Percentiles rank a stretch among this genome's conserved stretches.
phyloP scores from a whole-genome alignment of 2,888 invertebrate species.

The Tetranychus piercei region DNA sequence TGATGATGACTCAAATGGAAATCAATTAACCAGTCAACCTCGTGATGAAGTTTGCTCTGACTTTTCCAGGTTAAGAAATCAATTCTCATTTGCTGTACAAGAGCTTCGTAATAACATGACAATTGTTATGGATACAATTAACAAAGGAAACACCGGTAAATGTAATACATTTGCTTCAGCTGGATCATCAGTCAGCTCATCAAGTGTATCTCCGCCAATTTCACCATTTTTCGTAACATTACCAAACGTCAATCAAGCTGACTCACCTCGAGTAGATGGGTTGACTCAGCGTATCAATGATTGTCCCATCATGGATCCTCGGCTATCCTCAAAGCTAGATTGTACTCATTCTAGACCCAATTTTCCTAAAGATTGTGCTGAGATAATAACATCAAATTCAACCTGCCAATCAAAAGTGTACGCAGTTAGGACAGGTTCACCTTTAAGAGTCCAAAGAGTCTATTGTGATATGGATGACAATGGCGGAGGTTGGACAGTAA shows the following conservation, averaged over 20 bases:
- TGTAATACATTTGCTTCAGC: not conserved
- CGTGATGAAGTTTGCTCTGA: not conserved
- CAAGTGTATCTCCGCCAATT: not conserved
- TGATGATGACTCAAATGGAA: not conserved
- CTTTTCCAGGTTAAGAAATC: not conserved
- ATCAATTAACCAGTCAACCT: not conserved
- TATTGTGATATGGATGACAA: conserved; percentile 32
- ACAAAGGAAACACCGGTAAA: not conserved
- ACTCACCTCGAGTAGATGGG: not conserved
- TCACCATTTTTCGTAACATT: not conserved
- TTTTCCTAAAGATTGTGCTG: conserved; percentile 7
- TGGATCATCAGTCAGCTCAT: no score
- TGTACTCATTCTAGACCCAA: not conserved
- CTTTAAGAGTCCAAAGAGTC: conserved; percentile 36
- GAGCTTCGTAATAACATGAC: not conserved
- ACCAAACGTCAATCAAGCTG: not conserved
- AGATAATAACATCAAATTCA: not conserved
- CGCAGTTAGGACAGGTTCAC: not conserved
- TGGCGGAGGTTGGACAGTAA: conserved; percentile 34
- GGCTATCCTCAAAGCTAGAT: not conserved
- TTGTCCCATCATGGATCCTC: not conserved
- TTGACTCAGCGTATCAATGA: not conserved
- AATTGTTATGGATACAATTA: not conserved
- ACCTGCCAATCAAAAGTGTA: not conserved
- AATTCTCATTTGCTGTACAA: not conserved